Evolutionary conservation across 1,140 invertebrate species (phyloP), one percentile per base, ranked within the genome.

Genomic region (Drosophila kanapiae): DNA sequence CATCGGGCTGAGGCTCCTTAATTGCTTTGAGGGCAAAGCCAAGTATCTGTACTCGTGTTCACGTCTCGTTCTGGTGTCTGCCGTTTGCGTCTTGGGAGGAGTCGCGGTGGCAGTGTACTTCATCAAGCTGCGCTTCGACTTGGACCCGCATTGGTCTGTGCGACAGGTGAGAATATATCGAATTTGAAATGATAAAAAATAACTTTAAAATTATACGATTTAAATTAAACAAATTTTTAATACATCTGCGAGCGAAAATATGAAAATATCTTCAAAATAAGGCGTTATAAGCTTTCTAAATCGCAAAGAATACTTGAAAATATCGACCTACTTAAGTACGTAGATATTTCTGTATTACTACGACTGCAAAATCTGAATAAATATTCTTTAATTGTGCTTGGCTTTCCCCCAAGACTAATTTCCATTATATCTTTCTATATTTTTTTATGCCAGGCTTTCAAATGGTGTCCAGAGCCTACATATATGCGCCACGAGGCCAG

Each of bases 71-170:
- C n/a, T 59, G 0, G 37, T 88, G 10, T 10, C 51, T 0, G 4
- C 49, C 8, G 78, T 92, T 1, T 7, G 58, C 1, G n/a, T 65
- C 1, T 14, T 85, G 6, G 76, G 70, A 8, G 45, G 59, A 7
- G 2, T 88, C 0, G 72, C 91, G 0, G 10, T 80, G 2, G 42
- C 54, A 4, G 61, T 91, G 11, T 92, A 91, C 35, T 91, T 91
- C 57, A 35, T 68, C 0, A 92, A 91, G 69, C 37, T 91, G 33
- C 51, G 33, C 1, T 31, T 85, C 9, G 53, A 67, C 10, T 16
- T 85, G 6, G 91, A 92, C 72, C 91, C 91, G 0, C 91, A 91
- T 68, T 92, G 83, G 85, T 85, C 91, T 6, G 91, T 92, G 33
- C 76, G 91, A 0, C 80, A 91, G 91, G 91, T 92, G 31, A 54